Base-by-base conservation (phyloP, 2,797 vertebrate species). In the Melanotaenia parkinsoni region DNA sequence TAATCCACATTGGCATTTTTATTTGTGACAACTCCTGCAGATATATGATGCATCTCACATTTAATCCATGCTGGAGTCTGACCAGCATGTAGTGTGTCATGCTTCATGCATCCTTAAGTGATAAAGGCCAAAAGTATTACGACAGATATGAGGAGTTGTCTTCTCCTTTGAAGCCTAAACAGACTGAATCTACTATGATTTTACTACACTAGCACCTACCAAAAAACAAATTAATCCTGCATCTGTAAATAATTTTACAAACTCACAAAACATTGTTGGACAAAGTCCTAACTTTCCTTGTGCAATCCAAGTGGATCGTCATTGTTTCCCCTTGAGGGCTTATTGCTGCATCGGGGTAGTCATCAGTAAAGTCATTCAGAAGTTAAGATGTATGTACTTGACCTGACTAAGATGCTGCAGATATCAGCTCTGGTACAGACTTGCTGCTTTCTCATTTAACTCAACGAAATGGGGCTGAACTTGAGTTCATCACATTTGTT, bases 51-150 rank as follows among this genome's bases (percentile, higher is more conserved):
- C 76, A 83, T 83, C 78, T 79, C 71, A 77, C 73, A 87, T 90
- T 89, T 73, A 84, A 90, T 89, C 86, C 86, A 77, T 63, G 79
- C 77, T 88, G 90, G 80, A 91, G 62, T 66, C 45, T 43, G 50
- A 84, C 82, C 81, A 85, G 80, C 70, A 70, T 69, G 70, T 84
- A 76, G 62, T 79, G 72, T 79, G 85, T 90, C 87, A 90, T 85
- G 80, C 80, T 64, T 64, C 32, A 83, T 82, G 70, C 28, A 86
- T 89, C 74, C 16, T 28, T 28, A 38, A 51, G 40, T 12, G 62
- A 78, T 85, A 83, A 88, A 92, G 82, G 86, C 81, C 85, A 83
- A 83, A 81, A 81, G 76, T 81, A 63, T 63, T 72, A 73, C 54
- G 64, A 76, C 35, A 64, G 61, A 86, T 67, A 65, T 54, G 60